Evolutionary conservation across 2,113 vertebrate species (phyloP).

Genomic region (Bujurquina vittata): DNA sequence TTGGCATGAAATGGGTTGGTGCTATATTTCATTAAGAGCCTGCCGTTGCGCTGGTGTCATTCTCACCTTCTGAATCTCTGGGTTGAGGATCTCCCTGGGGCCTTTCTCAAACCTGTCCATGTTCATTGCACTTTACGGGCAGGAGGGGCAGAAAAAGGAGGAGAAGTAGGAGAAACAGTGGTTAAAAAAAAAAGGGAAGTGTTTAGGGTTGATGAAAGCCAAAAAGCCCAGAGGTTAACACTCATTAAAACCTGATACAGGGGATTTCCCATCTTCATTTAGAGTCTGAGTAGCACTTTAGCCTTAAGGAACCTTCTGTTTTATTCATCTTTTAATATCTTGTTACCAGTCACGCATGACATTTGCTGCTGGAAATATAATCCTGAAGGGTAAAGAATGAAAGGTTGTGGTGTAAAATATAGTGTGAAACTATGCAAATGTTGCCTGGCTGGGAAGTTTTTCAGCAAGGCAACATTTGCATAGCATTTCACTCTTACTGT

Average conservation of each 20-base stretch:
- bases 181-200: background rate
- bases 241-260: conserved; percentile 34
- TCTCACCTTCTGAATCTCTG: conserved; percentile 97
- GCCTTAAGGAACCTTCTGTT: conserved; percentile 33
- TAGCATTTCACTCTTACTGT: no score
- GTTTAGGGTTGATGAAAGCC: conserved; percentile 36
- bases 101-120: conserved; percentile 97
- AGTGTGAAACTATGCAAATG: background rate
- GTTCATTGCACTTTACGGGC: conserved; percentile 91
- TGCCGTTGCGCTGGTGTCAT: background rate
- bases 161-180: conserved; percentile 8
- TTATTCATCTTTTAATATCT: conserved; percentile 22
- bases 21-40: conserved; percentile 28
- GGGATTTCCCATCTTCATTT: conserved; percentile 50
- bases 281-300: background rate
- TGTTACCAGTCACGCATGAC: conserved; percentile 8
- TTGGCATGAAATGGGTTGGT: conserved; percentile 18
- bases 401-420: background rate
- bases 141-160: background rate
- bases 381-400: background rate
- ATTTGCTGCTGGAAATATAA: conserved; percentile 12
- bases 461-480: background rate
- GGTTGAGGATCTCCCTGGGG: conserved; percentile 95
- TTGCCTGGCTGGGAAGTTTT: background rate
- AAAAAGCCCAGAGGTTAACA: conserved; percentile 25